phyloP scores from a whole-genome alignment of 2,888 invertebrate genomes.

The Teleogryllus oceanicus region DNA sequence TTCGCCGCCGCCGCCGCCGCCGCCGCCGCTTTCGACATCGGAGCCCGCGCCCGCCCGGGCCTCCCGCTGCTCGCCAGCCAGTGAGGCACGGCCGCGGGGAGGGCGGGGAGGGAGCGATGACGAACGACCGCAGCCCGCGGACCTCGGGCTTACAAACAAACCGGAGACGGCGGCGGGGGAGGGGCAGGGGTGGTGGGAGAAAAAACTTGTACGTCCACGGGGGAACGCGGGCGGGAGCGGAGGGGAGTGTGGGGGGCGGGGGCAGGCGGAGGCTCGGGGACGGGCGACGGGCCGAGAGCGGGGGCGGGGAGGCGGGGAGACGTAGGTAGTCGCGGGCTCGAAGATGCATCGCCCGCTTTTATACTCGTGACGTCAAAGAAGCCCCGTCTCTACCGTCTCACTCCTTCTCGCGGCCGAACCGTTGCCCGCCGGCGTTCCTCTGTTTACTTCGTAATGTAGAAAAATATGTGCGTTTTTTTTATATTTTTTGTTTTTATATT shows the following conservation, averaged over 20 bases:
- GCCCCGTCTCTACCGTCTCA: not conserved
- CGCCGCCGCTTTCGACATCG: not conserved
- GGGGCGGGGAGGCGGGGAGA: not conserved
- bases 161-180: not conserved
- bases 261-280: not conserved
- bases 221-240: conserved; percentile 43
- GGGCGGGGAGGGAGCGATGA: not conserved
- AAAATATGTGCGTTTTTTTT: not conserved
- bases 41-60: not conserved
- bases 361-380: conserved; percentile 25
- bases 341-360: conserved; percentile 22
- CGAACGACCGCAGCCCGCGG: conserved; percentile 22
- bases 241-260: conserved; percentile 39
- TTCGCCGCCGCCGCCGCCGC: no score
- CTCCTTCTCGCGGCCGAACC: not conserved
- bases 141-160: not conserved
- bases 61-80: not conserved
- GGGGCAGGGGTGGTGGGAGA: not conserved
- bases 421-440: not conserved
- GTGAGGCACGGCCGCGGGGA: not conserved
- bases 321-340: not conserved
- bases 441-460: conserved; percentile 18
- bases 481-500: not conserved
- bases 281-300: conserved; percentile 50
- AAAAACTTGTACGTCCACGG: not conserved